phyloP scores from a whole-genome alignment of 2,113 vertebrate genomes.

The Acanthisitta chloris region DNA sequence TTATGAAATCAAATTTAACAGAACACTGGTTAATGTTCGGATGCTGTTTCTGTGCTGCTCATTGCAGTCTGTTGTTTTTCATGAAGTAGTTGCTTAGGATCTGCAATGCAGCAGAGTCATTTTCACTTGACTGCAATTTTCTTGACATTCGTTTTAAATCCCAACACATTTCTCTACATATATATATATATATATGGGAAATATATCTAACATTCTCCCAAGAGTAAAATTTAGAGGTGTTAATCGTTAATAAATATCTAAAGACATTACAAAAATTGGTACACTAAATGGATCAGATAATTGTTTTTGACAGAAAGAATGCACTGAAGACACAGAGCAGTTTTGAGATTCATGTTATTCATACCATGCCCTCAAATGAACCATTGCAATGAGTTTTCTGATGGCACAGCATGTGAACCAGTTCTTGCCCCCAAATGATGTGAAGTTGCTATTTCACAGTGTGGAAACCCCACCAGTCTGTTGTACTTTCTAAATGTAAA shows the following conservation, averaged over 20 bases:
- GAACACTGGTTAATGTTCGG: slow-evolving; percentile 7
- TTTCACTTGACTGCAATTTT: slow-evolving; percentile 33
- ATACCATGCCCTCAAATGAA: neutral
- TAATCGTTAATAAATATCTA: neutral
- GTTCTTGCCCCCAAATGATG: neutral
- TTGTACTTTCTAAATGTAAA: slow-evolving; percentile 4
- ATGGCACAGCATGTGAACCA: neutral
- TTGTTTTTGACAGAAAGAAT: neutral
- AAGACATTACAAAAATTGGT: neutral
- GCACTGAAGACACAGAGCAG: neutral
- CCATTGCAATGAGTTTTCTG: neutral
- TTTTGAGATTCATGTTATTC: neutral
- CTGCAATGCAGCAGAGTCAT: slow-evolving; percentile 64
- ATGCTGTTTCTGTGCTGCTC: slow-evolving; percentile 15
- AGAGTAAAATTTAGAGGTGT: neutral
- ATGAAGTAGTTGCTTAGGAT: slow-evolving; percentile 26
- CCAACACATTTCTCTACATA: neutral
- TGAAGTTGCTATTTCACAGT: neutral
- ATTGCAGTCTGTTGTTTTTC: slow-evolving; percentile 57
- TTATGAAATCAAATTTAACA: slow-evolving; percentile 67
- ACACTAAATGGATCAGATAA: neutral
- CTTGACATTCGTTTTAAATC: slow-evolving; percentile 14
- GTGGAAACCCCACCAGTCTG: neutral
- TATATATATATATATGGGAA: neutral
- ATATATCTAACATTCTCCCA: neutral